These are phyloP conservation scores for Drosophila nigromelanica DNA, from an alignment of 1,140 invertebrate genomes.

Conservation along the genomic window DNA sequence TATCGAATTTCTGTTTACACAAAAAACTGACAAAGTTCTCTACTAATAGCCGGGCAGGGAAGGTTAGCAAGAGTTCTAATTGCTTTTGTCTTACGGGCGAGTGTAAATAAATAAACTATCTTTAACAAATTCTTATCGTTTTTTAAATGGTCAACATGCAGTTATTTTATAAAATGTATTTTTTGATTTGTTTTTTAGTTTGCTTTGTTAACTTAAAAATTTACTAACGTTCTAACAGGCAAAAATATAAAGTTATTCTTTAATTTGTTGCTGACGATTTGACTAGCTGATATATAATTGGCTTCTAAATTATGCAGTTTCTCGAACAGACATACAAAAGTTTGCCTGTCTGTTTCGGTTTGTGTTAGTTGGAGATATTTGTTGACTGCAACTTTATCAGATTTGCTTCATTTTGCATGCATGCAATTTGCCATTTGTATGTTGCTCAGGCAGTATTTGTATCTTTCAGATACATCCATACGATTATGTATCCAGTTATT, in stretches of 20 bases:
- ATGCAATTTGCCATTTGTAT: constrained; percentile 19
- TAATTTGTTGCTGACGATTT: background rate
- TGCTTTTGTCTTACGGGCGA: constrained; percentile 16
- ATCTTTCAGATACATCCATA: background rate
- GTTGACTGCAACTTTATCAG: constrained; percentile 30
- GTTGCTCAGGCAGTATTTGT: constrained; percentile 6
- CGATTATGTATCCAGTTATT: constrained; percentile 1
- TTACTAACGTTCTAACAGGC: background rate
- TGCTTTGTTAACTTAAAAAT: background rate
- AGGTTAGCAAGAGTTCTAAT: constrained; percentile 26
- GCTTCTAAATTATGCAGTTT: constrained; percentile 19
- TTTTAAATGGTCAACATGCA: background rate
- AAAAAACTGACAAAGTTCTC: background rate
- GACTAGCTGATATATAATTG: constrained; percentile 22
- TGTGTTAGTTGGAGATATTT: background rate
- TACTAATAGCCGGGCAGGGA: constrained; percentile 15
- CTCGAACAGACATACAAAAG: background rate
- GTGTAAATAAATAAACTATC: constrained; percentile 13
- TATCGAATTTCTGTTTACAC: constrained; percentile 21
- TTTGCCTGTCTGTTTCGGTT: background rate
- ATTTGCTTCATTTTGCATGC: constrained; percentile 23
- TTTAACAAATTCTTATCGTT: constrained; percentile 8
- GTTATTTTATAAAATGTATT: background rate
- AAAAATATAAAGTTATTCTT: background rate
- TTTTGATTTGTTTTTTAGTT: background rate